phyloP scores from a whole-genome alignment of 2,888 invertebrate species.

The Andrena camellia region DNA sequence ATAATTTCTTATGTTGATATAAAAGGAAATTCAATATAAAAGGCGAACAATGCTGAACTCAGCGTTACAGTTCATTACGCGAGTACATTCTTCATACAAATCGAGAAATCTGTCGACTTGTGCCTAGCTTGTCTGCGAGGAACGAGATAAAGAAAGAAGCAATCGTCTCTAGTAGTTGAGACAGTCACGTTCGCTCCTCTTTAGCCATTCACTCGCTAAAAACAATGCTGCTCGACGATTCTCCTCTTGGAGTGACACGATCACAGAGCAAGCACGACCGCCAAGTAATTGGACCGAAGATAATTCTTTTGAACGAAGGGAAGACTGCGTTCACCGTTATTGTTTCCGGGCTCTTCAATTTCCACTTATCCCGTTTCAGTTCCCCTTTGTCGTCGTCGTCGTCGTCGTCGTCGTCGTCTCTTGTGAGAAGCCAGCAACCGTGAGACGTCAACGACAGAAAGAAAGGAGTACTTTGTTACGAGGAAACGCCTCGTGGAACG shows the following conservation, averaged over 20 bases:
- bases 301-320: slow-evolving; percentile 43
- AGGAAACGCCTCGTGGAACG: slow-evolving; percentile 56
- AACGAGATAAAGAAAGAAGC: neutral
- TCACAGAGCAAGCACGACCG: slow-evolving; percentile 39
- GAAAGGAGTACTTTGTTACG: slow-evolving; percentile 57
- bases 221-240: slow-evolving; percentile 20
- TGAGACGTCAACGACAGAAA: slow-evolving; percentile 54
- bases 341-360: slow-evolving; percentile 46
- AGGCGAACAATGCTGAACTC: neutral
- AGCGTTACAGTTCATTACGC: neutral
- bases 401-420: slow-evolving; percentile 5
- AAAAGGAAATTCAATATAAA: neutral
- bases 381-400: slow-evolving; percentile 42
- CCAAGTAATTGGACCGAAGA: slow-evolving; percentile 59
- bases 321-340: slow-evolving; percentile 43
- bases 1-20: neutral
- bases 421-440: slow-evolving; percentile 51
- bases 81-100: neutral
- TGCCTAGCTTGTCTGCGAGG: neutral
- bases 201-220: neutral
- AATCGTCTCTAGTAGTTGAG: neutral
- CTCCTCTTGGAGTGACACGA: slow-evolving; percentile 23
- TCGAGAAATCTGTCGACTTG: neutral
- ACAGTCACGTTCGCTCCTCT: slow-evolving; percentile 16
- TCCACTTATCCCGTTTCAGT: slow-evolving; percentile 36